A percentile compares a stretch with the other conserved stretches of the same genome.
phyloP scores from a whole-genome alignment of 2,888 invertebrate genomes.

The Miltochrista miniata region DNA sequence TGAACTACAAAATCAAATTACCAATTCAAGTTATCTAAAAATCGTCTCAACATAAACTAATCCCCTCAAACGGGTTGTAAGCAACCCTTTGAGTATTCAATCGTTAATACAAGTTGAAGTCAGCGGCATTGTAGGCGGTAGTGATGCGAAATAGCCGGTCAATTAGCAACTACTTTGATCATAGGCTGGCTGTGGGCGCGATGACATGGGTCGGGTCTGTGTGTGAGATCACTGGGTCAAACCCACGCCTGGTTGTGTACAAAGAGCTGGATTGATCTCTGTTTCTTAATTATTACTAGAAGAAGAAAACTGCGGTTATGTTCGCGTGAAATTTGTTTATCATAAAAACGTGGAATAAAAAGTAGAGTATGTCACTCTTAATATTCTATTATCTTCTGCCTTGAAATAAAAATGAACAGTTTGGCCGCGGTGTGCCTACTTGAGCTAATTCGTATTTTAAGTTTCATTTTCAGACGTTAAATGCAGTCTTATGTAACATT shows the following conservation, averaged over 20 bases:
- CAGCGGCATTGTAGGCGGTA: constrained; percentile 24
- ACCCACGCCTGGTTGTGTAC: neutral
- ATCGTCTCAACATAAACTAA: neutral
- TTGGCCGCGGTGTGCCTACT: no score
- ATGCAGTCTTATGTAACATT: no score
- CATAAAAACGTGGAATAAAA: no score
- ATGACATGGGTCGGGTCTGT: constrained; percentile 44
- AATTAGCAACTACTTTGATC: constrained; percentile 51
- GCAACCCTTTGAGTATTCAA: constrained; percentile 36
- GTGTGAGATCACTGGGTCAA: constrained; percentile 19
- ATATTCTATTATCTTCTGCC: no score
- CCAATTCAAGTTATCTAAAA: neutral
- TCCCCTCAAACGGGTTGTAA: neutral
- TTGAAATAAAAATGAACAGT: no score
- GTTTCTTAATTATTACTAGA: no score
- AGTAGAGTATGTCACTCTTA: no score
- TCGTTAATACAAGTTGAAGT: constrained; percentile 39
- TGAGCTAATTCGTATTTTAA: no score
- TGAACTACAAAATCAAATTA: neutral
- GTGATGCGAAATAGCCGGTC: constrained; percentile 45
- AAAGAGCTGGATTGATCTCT: neutral
- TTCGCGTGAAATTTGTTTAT: no score
- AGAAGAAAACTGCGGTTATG: no score
- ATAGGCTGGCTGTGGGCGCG: constrained; percentile 34
- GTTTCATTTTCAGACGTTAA: no score